Conservation (phyloP, 2,888 invertebrate genomes). For the Macrostomum cliftonense region DNA sequence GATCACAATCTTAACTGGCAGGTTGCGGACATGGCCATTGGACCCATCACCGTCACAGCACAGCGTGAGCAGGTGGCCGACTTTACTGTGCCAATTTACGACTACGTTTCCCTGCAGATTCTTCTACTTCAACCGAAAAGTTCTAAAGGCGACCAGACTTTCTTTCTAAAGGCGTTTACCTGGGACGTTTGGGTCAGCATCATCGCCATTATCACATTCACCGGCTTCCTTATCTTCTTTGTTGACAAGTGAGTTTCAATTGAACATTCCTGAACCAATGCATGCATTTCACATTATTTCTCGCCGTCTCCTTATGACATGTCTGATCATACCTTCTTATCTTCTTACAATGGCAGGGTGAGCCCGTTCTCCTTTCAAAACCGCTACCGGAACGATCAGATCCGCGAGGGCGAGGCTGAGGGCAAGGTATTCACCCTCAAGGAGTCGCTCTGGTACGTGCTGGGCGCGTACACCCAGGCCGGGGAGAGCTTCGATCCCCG, state of each 20-base stretch:
- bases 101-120: slow-evolving; percentile 72
- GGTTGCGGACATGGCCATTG: slow-evolving; percentile 64
- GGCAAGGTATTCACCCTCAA: slow-evolving; percentile 64
- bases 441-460: slow-evolving; percentile 79
- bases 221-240: slow-evolving; percentile 69
- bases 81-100: slow-evolving; percentile 72
- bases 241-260: slow-evolving; percentile 57
- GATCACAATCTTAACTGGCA: slow-evolving; percentile 24
- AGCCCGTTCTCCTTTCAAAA: slow-evolving; percentile 58
- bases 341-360: background rate
- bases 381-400: slow-evolving; percentile 38
- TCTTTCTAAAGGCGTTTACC: slow-evolving; percentile 46
- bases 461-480: slow-evolving; percentile 67
- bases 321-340: too few relatives aligned
- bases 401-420: slow-evolving; percentile 54
- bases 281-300: too few relatives aligned
- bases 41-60: slow-evolving; percentile 68
- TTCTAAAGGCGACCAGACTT: slow-evolving; percentile 7
- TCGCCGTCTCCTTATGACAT: too few relatives aligned
- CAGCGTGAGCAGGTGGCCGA: slow-evolving; percentile 73
- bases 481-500: slow-evolving; percentile 11
- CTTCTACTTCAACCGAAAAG: slow-evolving; percentile 57
- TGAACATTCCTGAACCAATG: too few relatives aligned
- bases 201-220: slow-evolving; percentile 58
- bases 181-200: slow-evolving; percentile 70